Evolutionary conservation across 2,888 invertebrate genomes (phyloP), one percentile per base, ranked within the genome.

Genomic region (Epirrhoe alternata): DNA sequence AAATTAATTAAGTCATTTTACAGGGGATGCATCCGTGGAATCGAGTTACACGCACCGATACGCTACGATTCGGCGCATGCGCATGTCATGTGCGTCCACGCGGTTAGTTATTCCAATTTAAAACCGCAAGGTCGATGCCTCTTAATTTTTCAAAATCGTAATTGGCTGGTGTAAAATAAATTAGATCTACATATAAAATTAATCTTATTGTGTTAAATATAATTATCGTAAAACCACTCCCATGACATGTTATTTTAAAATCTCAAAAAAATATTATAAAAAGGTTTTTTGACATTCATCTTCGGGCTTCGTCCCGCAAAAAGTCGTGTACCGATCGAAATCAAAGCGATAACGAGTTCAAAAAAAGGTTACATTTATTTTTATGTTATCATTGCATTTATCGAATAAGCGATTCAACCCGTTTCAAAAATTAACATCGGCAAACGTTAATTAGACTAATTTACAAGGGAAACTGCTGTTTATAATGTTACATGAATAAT

Each of bases 21-120:
- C 71, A 83, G 78, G 81, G 83, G 86, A 89, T 91, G 87, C 87
- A 87, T 85, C 83, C 86, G 91, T 81, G 86, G 80, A 74, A 71
- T 89, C 87, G 82, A 76, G 83, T 91, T 87, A 85, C 78, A 84
- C 84, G 89, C 85, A 59, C 83, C 84, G 85, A 84, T 85, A 70
- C 57, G 86, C 80, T 80, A 71, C 71, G 73, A 77, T 76, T 75
- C 62, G 68, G 68, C 74, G 71, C 74, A 71, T 61, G 68, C 73
- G 71, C 75, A 68, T 77, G 78, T 76, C 75, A 66, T 68, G 75
- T 67, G 71, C 69, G 54, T 5, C 59, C 70, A 62, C 54, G 66
- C 66, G 60, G 8, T 61, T 47, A 60, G 33, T 51, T 66, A 62
- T 64, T 65, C 60, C 61, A 66, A 66, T 66, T 66, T 64, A 3